Conservation (phyloP, 2,888 invertebrate species). For the Copidosoma aretas region DNA sequence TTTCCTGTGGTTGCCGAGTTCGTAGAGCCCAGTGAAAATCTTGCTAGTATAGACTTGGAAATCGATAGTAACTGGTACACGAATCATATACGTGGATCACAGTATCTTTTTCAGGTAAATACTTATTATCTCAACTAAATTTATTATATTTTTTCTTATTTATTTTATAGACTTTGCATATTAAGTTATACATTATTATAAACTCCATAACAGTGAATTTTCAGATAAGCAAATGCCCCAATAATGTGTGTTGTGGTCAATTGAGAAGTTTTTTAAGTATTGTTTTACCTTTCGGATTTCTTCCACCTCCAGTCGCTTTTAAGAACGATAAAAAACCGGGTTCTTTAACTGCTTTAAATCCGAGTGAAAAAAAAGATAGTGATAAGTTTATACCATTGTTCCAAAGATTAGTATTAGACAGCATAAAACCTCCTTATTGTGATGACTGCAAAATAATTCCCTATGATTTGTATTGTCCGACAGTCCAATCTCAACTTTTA, state of each 20-base stretch:
- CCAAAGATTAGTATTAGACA: neutral
- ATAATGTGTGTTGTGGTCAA: neutral
- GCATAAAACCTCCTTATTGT: neutral
- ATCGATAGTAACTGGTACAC: neutral
- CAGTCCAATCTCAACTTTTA: neutral
- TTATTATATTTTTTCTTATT: neutral
- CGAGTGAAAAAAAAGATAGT: neutral
- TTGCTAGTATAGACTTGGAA: neutral
- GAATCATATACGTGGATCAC: slow-evolving; percentile 1
- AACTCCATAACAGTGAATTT: no score
- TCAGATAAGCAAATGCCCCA: neutral
- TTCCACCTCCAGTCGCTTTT: neutral
- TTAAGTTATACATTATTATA: slow-evolving; percentile 1
- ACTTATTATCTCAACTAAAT: neutral
- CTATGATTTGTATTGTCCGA: slow-evolving; percentile 2
- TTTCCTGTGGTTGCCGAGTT: slow-evolving; percentile 41
- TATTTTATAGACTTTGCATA: neutral
- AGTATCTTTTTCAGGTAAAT: neutral
- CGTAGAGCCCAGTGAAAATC: neutral
- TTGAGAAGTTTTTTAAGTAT: neutral
- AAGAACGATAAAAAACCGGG: neutral
- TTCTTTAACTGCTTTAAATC: neutral
- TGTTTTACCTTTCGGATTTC: neutral
- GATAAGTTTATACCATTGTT: neutral
- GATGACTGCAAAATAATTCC: neutral